Evolutionary conservation across 1,140 invertebrate species (phyloP).

Genomic region (Sinonovacula constricta): DNA sequence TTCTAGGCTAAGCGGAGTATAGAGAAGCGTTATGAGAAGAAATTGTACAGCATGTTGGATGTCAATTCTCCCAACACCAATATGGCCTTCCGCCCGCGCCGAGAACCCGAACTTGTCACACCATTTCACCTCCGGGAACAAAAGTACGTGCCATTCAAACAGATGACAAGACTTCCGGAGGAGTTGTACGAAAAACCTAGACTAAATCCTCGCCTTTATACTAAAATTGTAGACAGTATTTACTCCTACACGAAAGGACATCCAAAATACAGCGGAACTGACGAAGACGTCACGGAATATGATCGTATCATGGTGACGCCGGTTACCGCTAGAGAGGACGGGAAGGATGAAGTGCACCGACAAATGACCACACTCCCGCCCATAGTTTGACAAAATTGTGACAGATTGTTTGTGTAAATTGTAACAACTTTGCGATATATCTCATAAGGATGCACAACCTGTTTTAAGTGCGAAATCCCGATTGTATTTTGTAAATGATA

Average conservation of each 20-base stretch:
- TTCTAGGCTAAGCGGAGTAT: conserved; percentile 25
- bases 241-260: conserved; percentile 39
- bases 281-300: conserved; percentile 14
- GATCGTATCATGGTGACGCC: conserved; percentile 44
- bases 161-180: conserved; percentile 26
- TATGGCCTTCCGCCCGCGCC: conserved; percentile 31
- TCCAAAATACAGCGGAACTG: neutral
- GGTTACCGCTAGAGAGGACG: conserved; percentile 25
- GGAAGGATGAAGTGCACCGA: conserved; percentile 26
- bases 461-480: too few species aligned
- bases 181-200: conserved; percentile 14
- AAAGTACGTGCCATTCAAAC: conserved; percentile 42
- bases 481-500: too few species aligned
- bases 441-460: too few species aligned
- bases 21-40: conserved; percentile 39
- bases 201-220: conserved; percentile 42
- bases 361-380: conserved; percentile 2
- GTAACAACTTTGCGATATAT: too few species aligned
- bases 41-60: conserved; percentile 36
- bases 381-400: neutral
- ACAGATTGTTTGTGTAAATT: neutral
- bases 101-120: conserved; percentile 26
- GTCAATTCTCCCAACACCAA: conserved; percentile 11
- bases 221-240: conserved; percentile 46
- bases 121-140: conserved; percentile 39